Evolutionary conservation across 1,140 invertebrate genomes (phyloP).

Genomic region (Cardiocondyla obscurior): DNA sequence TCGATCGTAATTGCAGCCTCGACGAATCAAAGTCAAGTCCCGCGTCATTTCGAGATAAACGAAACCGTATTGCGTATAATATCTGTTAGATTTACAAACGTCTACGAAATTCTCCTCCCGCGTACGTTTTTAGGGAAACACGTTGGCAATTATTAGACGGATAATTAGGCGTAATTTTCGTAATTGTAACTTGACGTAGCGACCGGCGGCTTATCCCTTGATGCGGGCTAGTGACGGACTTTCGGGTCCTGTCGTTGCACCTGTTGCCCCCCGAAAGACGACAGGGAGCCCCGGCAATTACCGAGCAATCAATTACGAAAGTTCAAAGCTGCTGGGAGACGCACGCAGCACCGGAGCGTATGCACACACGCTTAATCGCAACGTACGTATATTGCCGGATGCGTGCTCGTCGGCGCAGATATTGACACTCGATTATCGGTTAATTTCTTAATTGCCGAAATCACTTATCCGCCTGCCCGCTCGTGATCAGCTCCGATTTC

Average conservation of each 20-base stretch:
- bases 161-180: background rate
- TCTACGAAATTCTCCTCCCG: background rate
- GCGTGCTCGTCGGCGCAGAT: background rate
- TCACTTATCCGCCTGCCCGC: constrained; percentile 33
- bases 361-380: constrained; percentile 14
- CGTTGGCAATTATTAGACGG: background rate
- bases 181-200: constrained; percentile 1
- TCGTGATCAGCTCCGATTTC: constrained; percentile 26
- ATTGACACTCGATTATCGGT: constrained; percentile 47
- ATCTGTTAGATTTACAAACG: background rate
- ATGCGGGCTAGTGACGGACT: too few species aligned
- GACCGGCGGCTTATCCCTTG: constrained; percentile 47
- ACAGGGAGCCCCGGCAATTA: constrained; percentile 63
- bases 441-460: constrained; percentile 66
- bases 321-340: constrained; percentile 20
- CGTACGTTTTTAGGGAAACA: background rate
- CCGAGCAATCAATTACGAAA: constrained; percentile 67
- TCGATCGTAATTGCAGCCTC: background rate
- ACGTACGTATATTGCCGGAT: background rate
- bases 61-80: background rate
- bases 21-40: background rate
- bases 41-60: background rate
- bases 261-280: constrained; percentile 62
- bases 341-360: constrained; percentile 8
- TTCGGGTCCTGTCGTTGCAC: constrained; percentile 58